These are phyloP conservation scores for Hyla sarda DNA, from an alignment of 2,113 vertebrate species.

Conservation along the genomic window DNA sequence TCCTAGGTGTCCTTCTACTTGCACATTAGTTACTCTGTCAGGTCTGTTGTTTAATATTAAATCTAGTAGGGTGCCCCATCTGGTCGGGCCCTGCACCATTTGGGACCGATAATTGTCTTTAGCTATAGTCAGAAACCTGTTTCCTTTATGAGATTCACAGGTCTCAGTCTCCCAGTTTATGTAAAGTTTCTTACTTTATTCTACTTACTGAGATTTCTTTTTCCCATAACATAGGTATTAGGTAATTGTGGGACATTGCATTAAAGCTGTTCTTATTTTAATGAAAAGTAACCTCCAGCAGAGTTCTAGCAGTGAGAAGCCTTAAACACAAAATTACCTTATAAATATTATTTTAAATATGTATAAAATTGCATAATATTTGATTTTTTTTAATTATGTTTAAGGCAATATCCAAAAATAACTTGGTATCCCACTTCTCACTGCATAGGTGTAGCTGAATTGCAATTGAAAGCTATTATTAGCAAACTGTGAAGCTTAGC, in stretches of 20 bases:
- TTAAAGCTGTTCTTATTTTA: background rate
- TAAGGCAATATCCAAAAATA: background rate
- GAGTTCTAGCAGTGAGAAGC: background rate
- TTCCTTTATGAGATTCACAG: too few relatives aligned
- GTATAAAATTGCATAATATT: background rate
- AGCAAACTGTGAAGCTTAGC: background rate
- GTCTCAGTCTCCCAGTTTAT: too few relatives aligned
- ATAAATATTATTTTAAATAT: conserved; percentile 10
- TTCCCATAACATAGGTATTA: background rate
- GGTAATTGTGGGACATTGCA: conserved; percentile 9
- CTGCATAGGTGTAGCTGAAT: background rate
- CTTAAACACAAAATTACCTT: background rate
- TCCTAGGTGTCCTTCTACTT: too few relatives aligned
- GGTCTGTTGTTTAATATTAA: too few relatives aligned
- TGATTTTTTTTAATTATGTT: background rate
- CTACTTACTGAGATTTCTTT: background rate
- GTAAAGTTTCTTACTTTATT: background rate
- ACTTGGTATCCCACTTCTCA: background rate
- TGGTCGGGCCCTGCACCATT: too few relatives aligned
- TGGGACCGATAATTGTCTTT: too few relatives aligned
- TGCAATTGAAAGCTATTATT: background rate
- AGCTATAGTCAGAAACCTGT: too few relatives aligned
- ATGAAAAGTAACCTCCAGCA: background rate
- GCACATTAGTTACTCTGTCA: too few relatives aligned
- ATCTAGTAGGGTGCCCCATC: too few relatives aligned